Percentiles rank a stretch among this genome's conserved stretches.
Evolutionary conservation across 1,140 invertebrate species (phyloP).

Genomic region (Diuraphis noxia): DNA sequence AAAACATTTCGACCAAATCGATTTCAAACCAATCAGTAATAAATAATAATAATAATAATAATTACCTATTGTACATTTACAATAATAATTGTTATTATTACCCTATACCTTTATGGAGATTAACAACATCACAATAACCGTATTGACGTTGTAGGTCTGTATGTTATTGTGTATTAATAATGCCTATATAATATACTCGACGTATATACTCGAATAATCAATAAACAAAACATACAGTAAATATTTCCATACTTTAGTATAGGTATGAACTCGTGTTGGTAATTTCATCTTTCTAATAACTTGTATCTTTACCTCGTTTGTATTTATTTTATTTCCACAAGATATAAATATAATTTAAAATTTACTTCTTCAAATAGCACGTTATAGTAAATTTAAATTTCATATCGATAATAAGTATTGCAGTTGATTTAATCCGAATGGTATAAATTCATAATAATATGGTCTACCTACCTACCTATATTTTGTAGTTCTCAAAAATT

Average conservation of each 20-base stretch:
- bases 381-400: neutral
- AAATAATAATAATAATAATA: neutral
- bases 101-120: too few species aligned
- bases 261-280: neutral
- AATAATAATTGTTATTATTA: too few species aligned
- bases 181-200: too few species aligned
- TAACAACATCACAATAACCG: neutral
- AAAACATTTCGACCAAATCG: neutral
- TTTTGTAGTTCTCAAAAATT: too few species aligned
- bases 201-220: neutral
- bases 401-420: neutral
- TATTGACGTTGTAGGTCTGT: neutral
- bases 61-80: too few species aligned
- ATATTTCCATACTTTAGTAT: neutral
- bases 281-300: neutral
- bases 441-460: neutral
- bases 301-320: neutral
- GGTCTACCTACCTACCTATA: neutral
- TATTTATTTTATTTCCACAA: neutral
- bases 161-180: neutral
- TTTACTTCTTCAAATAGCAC: neutral
- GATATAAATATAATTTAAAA: neutral
- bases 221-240: neutral
- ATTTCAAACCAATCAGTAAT: neutral
- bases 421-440: neutral